Conservation (phyloP, 2,888 invertebrate genomes). For the Trypoxylon attenuatum region DNA sequence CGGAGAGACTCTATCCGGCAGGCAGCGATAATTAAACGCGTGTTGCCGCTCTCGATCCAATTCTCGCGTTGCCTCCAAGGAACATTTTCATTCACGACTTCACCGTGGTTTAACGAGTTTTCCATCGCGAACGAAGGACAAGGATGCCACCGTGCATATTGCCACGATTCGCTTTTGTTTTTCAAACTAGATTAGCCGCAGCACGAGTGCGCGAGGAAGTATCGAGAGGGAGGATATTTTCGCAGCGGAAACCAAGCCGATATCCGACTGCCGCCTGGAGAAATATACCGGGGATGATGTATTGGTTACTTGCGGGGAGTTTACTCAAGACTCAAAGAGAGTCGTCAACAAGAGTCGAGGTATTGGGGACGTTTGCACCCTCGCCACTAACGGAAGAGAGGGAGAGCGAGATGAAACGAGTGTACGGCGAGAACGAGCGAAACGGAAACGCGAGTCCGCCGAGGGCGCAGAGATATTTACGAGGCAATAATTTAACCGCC, state of each 20-base stretch:
- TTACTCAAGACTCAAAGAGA: constrained; percentile 12
- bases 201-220: too few relatives aligned
- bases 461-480: constrained; percentile 72
- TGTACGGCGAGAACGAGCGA: too few relatives aligned
- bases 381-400: too few relatives aligned
- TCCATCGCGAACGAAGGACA: too few relatives aligned
- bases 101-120: too few relatives aligned
- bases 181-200: too few relatives aligned
- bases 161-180: too few relatives aligned
- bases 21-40: constrained; percentile 16
- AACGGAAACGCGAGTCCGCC: constrained; percentile 56
- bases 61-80: constrained; percentile 14
- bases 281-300: constrained; percentile 8
- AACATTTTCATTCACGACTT: constrained; percentile 23
- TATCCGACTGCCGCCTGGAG: constrained; percentile 15
- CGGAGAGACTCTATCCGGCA: constrained; percentile 33
- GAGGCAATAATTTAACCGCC: constrained; percentile 75
- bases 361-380: constrained; percentile 52
- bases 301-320: constrained; percentile 6
- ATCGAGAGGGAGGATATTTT: too few relatives aligned
- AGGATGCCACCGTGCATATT: too few relatives aligned
- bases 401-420: too few relatives aligned
- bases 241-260: too few relatives aligned
- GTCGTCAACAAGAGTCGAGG: constrained; percentile 38
- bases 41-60: constrained; percentile 22